Evolutionary conservation across 2,113 vertebrate species (phyloP), one percentile per base, ranked within the genome.

Genomic region (Pygoscelis adeliae): DNA sequence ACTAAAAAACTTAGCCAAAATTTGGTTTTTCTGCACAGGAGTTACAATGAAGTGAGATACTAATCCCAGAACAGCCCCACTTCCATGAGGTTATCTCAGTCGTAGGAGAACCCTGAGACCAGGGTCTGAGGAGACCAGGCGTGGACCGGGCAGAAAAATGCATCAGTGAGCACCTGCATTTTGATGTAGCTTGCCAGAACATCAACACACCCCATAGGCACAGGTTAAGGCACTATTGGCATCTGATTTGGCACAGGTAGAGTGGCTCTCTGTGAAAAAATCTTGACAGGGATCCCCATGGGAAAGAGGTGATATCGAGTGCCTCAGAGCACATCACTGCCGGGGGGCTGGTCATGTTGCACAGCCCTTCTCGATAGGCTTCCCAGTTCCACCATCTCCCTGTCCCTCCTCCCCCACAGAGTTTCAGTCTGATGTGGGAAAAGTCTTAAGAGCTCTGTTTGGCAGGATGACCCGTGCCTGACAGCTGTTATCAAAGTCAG

Each of bases 401-500:
- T 47, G 22, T 29, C 25, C 20, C 5, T 55, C 20, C 29, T 65
- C 22, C 5, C 49, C 22, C 17, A 44, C 55, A 21, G 25, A 74
- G 7, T 38, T 63, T 53, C 44, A 61, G 11, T 56, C 30, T 66
- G 55, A 9, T 0, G 1, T 13, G 7, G 27, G 46, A 44, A 91
- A 70, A 27, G 20, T 56, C 61, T 62, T 26, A 32, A 89, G 66
- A 91, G 30, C 27, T 87, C 62, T 72, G 25, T 53, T 83, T 58
- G 36, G 84, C 72, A 53, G 69, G 44, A 42, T 71, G 71, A 95
- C 79, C 85, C 5, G 1, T 77, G 44, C 32, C 44, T 88, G 91
- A 80, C 59, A 72, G 79, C 86, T 69, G 53, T 76, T 86, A 80
- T 90, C 79, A 78, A 81, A 91, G 69, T 62, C 82, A 53, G 78